phyloP scores from a whole-genome alignment of 1,140 invertebrate genomes.

The Stegodyphus mimosarum region DNA sequence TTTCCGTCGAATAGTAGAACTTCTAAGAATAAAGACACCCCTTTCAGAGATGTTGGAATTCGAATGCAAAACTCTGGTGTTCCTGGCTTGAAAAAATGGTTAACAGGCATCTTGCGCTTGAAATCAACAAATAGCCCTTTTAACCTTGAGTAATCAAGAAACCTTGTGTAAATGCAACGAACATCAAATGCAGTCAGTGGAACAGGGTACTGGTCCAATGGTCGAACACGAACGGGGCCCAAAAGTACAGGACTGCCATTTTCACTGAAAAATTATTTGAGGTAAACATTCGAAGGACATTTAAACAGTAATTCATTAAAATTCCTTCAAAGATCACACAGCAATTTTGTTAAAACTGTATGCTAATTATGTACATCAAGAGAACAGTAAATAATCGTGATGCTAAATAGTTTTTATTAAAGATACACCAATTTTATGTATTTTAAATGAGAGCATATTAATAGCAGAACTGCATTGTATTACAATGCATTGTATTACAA shows the following conservation, averaged over 20 bases:
- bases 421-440: too few species aligned
- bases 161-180: conserved; percentile 16
- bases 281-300: too few species aligned
- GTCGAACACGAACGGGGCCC: conserved; percentile 26
- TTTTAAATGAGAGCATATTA: too few species aligned
- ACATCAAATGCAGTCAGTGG: conserved; percentile 37
- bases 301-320: too few species aligned
- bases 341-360: too few species aligned
- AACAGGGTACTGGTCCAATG: conserved; percentile 35
- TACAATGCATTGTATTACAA: too few species aligned
- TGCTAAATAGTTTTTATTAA: too few species aligned
- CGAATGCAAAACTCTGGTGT: conserved; percentile 16
- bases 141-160: conserved; percentile 36
- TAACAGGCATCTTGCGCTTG: conserved; percentile 5
- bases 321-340: too few species aligned
- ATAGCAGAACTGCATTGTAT: too few species aligned
- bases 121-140: conserved; percentile 30
- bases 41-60: conserved; percentile 36
- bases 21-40: conserved; percentile 32
- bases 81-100: conserved; percentile 36
- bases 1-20: conserved; percentile 20
- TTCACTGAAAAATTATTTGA: conserved; percentile 5
- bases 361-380: too few species aligned
- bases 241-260: conserved; percentile 30
- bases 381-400: too few species aligned